Evolutionary conservation across 2,797 vertebrate genomes (phyloP).

Genomic region (Cygnus olor): DNA sequence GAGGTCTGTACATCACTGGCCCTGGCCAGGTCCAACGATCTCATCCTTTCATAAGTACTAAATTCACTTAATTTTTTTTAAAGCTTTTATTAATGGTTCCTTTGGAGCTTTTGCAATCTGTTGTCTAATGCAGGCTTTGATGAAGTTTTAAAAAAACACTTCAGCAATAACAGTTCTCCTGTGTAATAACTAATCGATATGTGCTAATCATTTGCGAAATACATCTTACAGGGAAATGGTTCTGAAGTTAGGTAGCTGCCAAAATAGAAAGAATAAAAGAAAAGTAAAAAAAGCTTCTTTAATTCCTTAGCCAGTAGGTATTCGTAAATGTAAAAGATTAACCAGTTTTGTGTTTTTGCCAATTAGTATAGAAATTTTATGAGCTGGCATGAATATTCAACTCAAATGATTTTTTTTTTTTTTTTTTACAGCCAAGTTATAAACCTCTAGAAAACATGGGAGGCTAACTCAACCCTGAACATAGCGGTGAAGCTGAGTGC

Average conservation of each 20-base stretch:
- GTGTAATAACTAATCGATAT: conserved; percentile 57
- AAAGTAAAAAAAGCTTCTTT: background rate
- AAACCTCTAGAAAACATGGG: conserved; percentile 27
- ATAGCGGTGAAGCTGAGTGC: background rate
- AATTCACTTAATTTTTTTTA: background rate
- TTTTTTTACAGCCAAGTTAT: conserved; percentile 14
- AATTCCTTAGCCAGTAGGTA: background rate
- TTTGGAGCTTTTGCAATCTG: conserved; percentile 26
- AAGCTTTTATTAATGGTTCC: conserved; percentile 23
- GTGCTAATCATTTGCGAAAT: conserved; percentile 40
- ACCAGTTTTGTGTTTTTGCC: conserved; percentile 24
- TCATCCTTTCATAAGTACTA: conserved; percentile 19
- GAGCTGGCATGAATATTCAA: conserved; percentile 33
- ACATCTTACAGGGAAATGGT: background rate
- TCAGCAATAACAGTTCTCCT: background rate
- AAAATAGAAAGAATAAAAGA: background rate
- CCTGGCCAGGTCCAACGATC: background rate
- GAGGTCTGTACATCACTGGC: background rate
- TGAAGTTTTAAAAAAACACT: background rate
- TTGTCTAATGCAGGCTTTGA: conserved; percentile 60
- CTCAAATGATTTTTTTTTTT: background rate
- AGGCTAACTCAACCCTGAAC: background rate
- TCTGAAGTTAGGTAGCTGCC: background rate
- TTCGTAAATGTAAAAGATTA: conserved; percentile 4
- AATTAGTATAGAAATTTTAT: conserved; percentile 27